A percentile compares a stretch with the other conserved stretches of the same genome.
Conservation (phyloP, 2,888 invertebrate genomes). For the Nomada ferruginata region DNA sequence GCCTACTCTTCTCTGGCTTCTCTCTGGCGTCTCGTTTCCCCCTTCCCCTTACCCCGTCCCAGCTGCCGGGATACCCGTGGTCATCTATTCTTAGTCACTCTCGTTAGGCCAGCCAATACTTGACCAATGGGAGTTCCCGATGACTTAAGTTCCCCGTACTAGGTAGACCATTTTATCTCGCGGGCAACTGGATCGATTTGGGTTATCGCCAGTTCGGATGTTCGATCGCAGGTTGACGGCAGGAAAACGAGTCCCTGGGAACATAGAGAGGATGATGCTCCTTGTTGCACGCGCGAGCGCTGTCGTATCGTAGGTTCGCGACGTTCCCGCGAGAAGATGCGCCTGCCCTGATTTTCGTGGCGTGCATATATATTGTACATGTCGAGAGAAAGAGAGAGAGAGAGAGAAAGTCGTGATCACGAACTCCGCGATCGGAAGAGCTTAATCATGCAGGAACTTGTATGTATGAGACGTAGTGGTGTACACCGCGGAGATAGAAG, state of each 20-base stretch:
- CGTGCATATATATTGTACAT: constrained; percentile 27
- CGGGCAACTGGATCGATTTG: constrained; percentile 19
- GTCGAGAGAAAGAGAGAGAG: constrained; percentile 10
- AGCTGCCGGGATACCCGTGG: constrained; percentile 32
- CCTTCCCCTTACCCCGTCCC: constrained; percentile 40
- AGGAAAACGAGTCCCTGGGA: constrained; percentile 16
- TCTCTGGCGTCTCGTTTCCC: constrained; percentile 46
- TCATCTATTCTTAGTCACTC: constrained; percentile 76
- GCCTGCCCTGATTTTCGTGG: constrained; percentile 65
- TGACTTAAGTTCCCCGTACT: background rate
- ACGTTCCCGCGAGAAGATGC: constrained; percentile 57
- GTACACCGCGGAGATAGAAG: constrained; percentile 6
- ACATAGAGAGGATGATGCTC: constrained; percentile 10
- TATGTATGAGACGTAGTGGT: constrained; percentile 19
- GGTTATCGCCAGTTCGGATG: constrained; percentile 28
- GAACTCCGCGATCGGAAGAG: constrained; percentile 69
- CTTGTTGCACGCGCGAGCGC: background rate
- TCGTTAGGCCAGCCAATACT: constrained; percentile 74
- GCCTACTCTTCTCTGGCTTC: constrained; percentile 57
- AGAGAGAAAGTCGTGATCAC: constrained; percentile 59
- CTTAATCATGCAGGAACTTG: constrained; percentile 65
- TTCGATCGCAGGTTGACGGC: constrained; percentile 11
- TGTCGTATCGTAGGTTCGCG: background rate
- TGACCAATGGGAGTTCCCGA: constrained; percentile 44
- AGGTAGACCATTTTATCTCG: background rate